Evolutionary conservation across 2,888 invertebrate genomes (phyloP), one percentile per base, ranked within the genome.

Genomic region (Euzophera pinguis): DNA sequence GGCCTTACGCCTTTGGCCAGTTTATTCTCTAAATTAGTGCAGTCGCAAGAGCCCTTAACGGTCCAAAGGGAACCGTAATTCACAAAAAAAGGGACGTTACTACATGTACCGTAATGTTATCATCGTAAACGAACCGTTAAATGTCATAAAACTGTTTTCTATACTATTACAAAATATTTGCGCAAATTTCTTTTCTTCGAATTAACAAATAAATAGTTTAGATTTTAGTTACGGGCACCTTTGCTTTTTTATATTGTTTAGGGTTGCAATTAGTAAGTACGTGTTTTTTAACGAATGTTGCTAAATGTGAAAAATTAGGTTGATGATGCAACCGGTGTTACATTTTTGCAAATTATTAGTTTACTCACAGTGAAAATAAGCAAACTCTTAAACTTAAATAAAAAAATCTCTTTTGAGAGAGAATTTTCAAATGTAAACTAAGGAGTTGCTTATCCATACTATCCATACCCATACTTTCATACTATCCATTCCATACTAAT

Each of bases 101-200:
- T 60, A 22, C 22, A 5, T 22, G 22, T 22, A 22, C 22, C 22
- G 22, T 22, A 22, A 22, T 3, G 22, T 22, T 22, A 22, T 22
- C 22, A 22, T 5, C 22, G 22, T 22, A 22, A 5, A 22, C 22
- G 67, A 71, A 67, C 52, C 50, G 57, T 58, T 47, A 53, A 59
- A n/a, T 58, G 56, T 57, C 68, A 75, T 75, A 75, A 77, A 79
- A 67, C 68, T 53, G 63, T 61, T 53, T 22, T 3, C n/a, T n/a
- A n/a, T n/a, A 22, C 5, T 22, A 3, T 22, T 22, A 3, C 5
- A 22, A 22, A 62, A 42, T 47, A 50, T 64, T 81, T 84, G 78
- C 69, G 81, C 84, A 5, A 82, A 84, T 83, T 85, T 85, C 82
- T 84, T 83, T 84, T 83, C 84, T 72, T 63, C 62, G 80, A 81